Conservation (phyloP, 2,797 vertebrate species). For the Brachyrhaphis roseni region DNA sequence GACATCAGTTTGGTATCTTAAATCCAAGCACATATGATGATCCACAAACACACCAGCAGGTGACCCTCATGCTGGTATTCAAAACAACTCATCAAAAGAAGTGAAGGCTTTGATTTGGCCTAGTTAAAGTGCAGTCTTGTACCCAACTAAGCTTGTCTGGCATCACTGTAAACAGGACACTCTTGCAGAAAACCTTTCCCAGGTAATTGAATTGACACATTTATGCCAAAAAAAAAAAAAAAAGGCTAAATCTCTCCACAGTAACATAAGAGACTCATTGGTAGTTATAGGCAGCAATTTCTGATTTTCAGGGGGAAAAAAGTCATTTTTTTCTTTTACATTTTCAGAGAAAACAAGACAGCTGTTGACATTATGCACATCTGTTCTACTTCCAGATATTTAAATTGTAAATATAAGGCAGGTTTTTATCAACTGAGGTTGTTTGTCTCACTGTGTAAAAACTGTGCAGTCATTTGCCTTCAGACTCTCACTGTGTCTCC, state of each 20-base stretch:
- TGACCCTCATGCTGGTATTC: neutral
- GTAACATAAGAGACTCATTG: neutral
- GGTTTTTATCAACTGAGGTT: constrained; percentile 38
- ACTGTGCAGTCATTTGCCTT: constrained; percentile 47
- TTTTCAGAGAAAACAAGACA: neutral
- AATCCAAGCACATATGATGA: neutral
- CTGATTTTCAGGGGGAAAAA: neutral
- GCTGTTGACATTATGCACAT: neutral
- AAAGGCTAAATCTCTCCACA: neutral
- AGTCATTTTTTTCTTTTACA: too few species aligned
- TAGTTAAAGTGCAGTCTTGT: neutral
- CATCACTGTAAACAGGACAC: neutral
- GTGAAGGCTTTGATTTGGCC: neutral
- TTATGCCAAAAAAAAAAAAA: neutral
- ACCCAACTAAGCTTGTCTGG: neutral
- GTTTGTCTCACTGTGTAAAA: constrained; percentile 54
- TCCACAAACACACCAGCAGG: neutral
- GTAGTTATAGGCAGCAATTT: neutral
- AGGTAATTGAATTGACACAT: neutral
- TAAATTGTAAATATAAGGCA: constrained; percentile 25
- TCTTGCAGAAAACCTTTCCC: neutral
- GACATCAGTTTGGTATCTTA: neutral
- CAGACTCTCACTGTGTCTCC: constrained; percentile 42
- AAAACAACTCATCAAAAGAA: neutral
- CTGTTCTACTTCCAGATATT: constrained; percentile 7